Evolutionary conservation across 2,888 invertebrate genomes (phyloP).

Genomic region (Megamerina dolium): DNA sequence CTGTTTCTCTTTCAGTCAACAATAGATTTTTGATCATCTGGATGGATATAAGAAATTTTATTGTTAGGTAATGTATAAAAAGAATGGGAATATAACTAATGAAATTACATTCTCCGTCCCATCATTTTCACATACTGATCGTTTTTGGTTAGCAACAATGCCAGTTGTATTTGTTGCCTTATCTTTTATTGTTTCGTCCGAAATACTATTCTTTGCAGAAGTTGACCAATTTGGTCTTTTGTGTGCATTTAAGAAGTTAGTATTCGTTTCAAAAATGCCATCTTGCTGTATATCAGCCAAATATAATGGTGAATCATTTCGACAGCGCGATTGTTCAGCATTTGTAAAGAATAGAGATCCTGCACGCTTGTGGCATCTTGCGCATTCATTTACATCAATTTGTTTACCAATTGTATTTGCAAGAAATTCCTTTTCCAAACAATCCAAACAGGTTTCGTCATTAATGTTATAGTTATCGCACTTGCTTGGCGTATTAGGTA

Average conservation of each 20-base stretch:
- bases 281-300: slow-evolving; percentile 21
- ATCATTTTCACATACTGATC: slow-evolving; percentile 36
- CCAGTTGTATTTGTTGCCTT: neutral
- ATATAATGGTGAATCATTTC: slow-evolving; percentile 31
- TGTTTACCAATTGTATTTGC: slow-evolving; percentile 45
- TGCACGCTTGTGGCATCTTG: slow-evolving; percentile 37
- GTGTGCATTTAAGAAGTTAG: slow-evolving; percentile 7
- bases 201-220: slow-evolving; percentile 2
- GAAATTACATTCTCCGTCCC: slow-evolving; percentile 30
- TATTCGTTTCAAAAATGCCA: slow-evolving; percentile 20
- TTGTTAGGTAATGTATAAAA: neutral
- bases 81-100: neutral
- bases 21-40: slow-evolving; percentile 25
- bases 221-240: slow-evolving; percentile 9
- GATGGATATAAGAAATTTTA: slow-evolving; percentile 1
- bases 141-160: slow-evolving; percentile 20
- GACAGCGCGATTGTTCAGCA: slow-evolving; percentile 28
- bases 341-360: slow-evolving; percentile 18
- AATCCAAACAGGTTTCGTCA: slow-evolving; percentile 45
- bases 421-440: slow-evolving; percentile 46
- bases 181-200: neutral
- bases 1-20: slow-evolving; percentile 33
- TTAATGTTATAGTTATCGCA: slow-evolving; percentile 26
- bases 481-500: slow-evolving; percentile 16
- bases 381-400: slow-evolving; percentile 38